Percentiles rank a stretch among this genome's conserved stretches.
phyloP scores from a whole-genome alignment of 2,888 invertebrate genomes.

The Bugula neritina region DNA sequence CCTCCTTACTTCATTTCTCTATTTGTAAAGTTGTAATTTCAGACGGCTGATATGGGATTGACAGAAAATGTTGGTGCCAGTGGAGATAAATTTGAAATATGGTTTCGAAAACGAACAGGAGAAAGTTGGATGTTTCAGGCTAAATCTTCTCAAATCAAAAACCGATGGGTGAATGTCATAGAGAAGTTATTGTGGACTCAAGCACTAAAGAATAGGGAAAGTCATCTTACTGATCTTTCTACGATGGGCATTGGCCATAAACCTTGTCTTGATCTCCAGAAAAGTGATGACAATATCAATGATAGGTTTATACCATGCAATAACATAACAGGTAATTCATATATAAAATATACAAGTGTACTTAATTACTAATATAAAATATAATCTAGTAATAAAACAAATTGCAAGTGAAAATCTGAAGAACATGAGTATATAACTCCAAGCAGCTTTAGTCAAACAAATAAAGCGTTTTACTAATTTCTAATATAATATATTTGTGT shows the following conservation, averaged over 20 bases:
- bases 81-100: slow-evolving; percentile 83
- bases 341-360: too few species aligned
- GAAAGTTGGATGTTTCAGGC: slow-evolving; percentile 79
- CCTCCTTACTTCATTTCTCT: not conserved
- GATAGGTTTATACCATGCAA: slow-evolving; percentile 64
- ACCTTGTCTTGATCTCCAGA: slow-evolving; percentile 75
- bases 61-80: slow-evolving; percentile 84
- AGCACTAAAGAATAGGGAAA: slow-evolving; percentile 78
- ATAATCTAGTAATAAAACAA: too few species aligned
- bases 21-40: slow-evolving; percentile 3
- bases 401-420: too few species aligned
- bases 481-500: too few species aligned
- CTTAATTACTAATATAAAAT: too few species aligned
- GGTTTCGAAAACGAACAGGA: slow-evolving; percentile 79
- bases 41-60: slow-evolving; percentile 82
- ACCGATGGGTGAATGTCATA: slow-evolving; percentile 83
- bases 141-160: slow-evolving; percentile 78
- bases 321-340: too few species aligned
- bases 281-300: slow-evolving; percentile 75
- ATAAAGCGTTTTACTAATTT: too few species aligned
- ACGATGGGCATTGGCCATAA: slow-evolving; percentile 82
- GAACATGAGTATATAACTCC: too few species aligned
- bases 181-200: slow-evolving; percentile 87
- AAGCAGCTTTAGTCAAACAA: too few species aligned
- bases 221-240: slow-evolving; percentile 73